These are phyloP conservation scores for Helicorthomorpha holstii DNA, from an alignment of 1,140 invertebrate species.

Conservation along the genomic window DNA sequence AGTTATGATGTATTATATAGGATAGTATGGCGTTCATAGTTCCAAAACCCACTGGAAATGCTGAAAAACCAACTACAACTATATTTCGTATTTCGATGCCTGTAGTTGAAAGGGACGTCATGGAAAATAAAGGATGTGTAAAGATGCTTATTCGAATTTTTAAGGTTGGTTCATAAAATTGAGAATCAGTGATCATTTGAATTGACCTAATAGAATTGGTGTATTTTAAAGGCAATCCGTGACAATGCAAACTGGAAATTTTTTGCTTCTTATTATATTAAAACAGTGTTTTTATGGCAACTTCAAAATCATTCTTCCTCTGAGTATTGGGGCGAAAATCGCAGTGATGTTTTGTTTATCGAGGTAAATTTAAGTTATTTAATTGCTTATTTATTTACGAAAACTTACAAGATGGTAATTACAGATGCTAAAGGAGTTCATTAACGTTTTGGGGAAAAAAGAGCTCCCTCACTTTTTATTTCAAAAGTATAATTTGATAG, in stretches of 20 bases:
- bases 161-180: background rate
- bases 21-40: background rate
- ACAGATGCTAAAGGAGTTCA: background rate
- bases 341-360: background rate
- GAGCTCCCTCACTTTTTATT: background rate
- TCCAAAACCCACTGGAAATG: background rate
- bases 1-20: background rate
- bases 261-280: background rate
- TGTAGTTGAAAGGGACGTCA: background rate
- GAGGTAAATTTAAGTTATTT: background rate
- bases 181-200: background rate
- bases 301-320: background rate
- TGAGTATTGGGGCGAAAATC: background rate
- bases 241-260: background rate
- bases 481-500: background rate
- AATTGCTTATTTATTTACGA: background rate
- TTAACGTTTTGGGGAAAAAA: background rate
- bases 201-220: background rate
- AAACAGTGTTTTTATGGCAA: background rate
- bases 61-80: background rate
- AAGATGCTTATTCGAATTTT: conserved; percentile 9
- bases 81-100: background rate
- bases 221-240: background rate
- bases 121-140: background rate
- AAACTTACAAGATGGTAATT: background rate